phyloP scores from a whole-genome alignment of 2,113 vertebrate genomes.

The Carassius carassius region DNA sequence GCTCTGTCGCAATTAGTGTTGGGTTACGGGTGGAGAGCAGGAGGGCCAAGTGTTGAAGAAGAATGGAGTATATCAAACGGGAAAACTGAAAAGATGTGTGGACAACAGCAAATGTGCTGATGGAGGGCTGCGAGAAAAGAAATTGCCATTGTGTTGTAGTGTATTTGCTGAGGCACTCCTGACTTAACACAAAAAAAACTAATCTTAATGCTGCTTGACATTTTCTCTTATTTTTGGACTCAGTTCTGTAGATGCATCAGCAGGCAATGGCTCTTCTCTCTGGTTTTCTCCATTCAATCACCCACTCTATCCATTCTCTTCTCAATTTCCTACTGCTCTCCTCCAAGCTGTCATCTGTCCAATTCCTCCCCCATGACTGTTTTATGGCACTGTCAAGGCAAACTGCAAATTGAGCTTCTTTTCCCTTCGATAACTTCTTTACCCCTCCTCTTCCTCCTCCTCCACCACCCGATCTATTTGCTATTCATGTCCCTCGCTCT shows the following conservation, averaged over 20 bases:
- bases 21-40: slow-evolving; percentile 58
- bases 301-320: slow-evolving; percentile 12
- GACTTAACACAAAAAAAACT: slow-evolving; percentile 29
- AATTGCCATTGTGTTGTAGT: neutral
- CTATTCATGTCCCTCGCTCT: slow-evolving; percentile 48
- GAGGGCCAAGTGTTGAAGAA: slow-evolving; percentile 31
- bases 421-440: neutral
- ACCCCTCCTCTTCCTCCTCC: neutral
- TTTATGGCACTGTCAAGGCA: slow-evolving; percentile 41
- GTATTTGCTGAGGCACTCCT: slow-evolving; percentile 23
- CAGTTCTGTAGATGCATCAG: slow-evolving; percentile 12
- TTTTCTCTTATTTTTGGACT: slow-evolving; percentile 26
- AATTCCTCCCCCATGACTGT: slow-evolving; percentile 25
- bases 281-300: slow-evolving; percentile 25
- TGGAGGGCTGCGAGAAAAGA: neutral
- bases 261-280: neutral
- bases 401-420: slow-evolving; percentile 42
- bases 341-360: slow-evolving; percentile 24
- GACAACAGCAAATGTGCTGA: slow-evolving; percentile 14
- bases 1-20: slow-evolving; percentile 60
- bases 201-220: neutral
- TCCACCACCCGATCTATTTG: neutral
- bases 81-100: slow-evolving; percentile 18
- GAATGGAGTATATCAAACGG: slow-evolving; percentile 31
- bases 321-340: slow-evolving; percentile 29